These are phyloP conservation scores for Xestoiulus laeticollis DNA, from an alignment of 2,888 invertebrate genomes.

Conservation along the genomic window DNA sequence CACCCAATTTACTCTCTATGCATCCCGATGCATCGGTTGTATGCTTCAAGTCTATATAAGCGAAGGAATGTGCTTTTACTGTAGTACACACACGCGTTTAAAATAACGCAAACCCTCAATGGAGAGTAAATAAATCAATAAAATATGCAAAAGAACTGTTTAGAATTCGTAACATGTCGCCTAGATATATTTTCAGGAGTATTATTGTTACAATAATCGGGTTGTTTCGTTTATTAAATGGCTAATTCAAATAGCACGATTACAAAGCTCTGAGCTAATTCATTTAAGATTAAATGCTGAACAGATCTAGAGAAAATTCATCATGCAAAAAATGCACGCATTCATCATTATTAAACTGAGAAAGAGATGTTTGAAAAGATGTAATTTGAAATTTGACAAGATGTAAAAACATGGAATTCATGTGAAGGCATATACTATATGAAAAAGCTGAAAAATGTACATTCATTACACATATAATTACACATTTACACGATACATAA, in stretches of 20 bases:
- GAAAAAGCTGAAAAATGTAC: too few species aligned
- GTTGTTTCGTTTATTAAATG: slow-evolving; percentile 35
- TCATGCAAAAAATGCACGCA: slow-evolving; percentile 30
- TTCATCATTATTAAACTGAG: background rate
- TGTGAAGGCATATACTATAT: too few species aligned
- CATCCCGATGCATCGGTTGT: slow-evolving; percentile 1
- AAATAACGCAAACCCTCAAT: slow-evolving; percentile 40
- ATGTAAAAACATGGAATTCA: background rate
- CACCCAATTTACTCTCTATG: slow-evolving; percentile 17
- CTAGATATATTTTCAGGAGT: slow-evolving; percentile 19
- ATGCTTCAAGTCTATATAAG: background rate
- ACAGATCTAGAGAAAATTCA: background rate
- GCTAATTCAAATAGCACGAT: slow-evolving; percentile 38
- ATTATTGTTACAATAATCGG: slow-evolving; percentile 40
- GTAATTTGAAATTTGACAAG: background rate
- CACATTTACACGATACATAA: too few species aligned
- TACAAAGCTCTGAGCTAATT: slow-evolving; percentile 34
- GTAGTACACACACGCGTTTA: background rate
- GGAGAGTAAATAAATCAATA: slow-evolving; percentile 43
- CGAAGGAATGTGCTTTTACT: background rate
- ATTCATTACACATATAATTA: too few species aligned
- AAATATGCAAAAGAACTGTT: slow-evolving; percentile 40
- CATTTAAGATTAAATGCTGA: slow-evolving; percentile 21
- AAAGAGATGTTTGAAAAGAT: background rate
- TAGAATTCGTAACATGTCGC: slow-evolving; percentile 35